phyloP scores from a whole-genome alignment of 2,113 vertebrate species.

The Gopherus evgoodei region DNA sequence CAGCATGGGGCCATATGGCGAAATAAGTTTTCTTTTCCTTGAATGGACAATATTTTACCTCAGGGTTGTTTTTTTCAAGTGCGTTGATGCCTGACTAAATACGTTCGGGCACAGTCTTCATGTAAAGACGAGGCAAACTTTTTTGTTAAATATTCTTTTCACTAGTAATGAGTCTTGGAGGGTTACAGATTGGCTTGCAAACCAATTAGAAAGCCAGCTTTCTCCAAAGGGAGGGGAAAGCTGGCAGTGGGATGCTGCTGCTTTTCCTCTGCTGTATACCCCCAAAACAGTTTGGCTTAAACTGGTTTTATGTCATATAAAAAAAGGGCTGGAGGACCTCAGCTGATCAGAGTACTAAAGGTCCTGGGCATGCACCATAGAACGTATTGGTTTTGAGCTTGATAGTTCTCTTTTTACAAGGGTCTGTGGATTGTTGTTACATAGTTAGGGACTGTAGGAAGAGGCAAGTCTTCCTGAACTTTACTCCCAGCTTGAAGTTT shows the following conservation, averaged over 20 bases:
- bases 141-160: constrained; percentile 93
- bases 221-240: constrained; percentile 48
- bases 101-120: constrained; percentile 84
- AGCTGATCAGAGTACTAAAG: constrained; percentile 70
- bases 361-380: constrained; percentile 45
- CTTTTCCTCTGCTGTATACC: constrained; percentile 48
- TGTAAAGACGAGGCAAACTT: constrained; percentile 79
- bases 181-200: constrained; percentile 65
- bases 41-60: constrained; percentile 67
- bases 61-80: constrained; percentile 77
- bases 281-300: constrained; percentile 70
- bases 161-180: constrained; percentile 78
- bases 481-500: constrained; percentile 71
- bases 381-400: constrained; percentile 40
- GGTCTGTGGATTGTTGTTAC: constrained; percentile 56
- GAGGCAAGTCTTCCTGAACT: constrained; percentile 66
- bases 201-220: constrained; percentile 79
- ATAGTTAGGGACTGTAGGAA: constrained; percentile 64
- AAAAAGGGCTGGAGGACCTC: constrained; percentile 60
- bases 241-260: constrained; percentile 66
- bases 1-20: not conserved
- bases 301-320: constrained; percentile 70
- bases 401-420: constrained; percentile 51
- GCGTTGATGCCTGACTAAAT: constrained; percentile 84
- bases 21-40: not conserved